Conservation (phyloP, 2,113 vertebrate species). For the Caloenas nicobarica region DNA sequence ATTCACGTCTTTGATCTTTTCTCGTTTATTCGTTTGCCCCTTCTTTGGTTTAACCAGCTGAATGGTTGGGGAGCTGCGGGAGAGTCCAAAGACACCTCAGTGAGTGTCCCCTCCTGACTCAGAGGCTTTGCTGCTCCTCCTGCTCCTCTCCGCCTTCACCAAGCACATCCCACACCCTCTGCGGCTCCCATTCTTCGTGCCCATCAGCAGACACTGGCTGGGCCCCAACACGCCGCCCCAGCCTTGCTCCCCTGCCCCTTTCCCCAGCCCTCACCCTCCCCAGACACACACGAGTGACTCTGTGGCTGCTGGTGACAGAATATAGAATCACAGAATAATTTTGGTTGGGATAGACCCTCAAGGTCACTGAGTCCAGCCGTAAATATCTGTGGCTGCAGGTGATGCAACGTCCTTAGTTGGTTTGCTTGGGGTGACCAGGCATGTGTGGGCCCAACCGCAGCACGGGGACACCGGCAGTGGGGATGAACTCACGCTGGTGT, state of each 20-base stretch:
- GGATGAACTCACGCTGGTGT: background rate
- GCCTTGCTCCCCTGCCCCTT: background rate
- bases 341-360: too few species aligned
- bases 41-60: background rate
- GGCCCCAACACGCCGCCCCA: background rate
- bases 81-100: background rate
- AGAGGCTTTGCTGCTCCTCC: background rate
- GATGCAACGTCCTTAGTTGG: fast-evolving
- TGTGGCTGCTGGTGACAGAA: background rate
- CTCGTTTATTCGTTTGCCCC: background rate
- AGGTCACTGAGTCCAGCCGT: too few species aligned
- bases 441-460: fast-evolving
- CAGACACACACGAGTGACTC: background rate
- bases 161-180: fast-evolving
- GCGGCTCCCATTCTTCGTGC: fast-evolving
- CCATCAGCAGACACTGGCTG: background rate
- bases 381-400: background rate
- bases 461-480: fast-evolving
- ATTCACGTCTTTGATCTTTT: background rate
- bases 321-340: too few species aligned
- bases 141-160: background rate
- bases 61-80: background rate
- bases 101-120: constrained; percentile 34
- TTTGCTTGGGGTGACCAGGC: fast-evolving
- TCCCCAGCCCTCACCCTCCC: too few species aligned